These are phyloP conservation scores for Halcyon malimbica DNA, from an alignment of 2,113 vertebrate genomes.

Conservation along the genomic window DNA sequence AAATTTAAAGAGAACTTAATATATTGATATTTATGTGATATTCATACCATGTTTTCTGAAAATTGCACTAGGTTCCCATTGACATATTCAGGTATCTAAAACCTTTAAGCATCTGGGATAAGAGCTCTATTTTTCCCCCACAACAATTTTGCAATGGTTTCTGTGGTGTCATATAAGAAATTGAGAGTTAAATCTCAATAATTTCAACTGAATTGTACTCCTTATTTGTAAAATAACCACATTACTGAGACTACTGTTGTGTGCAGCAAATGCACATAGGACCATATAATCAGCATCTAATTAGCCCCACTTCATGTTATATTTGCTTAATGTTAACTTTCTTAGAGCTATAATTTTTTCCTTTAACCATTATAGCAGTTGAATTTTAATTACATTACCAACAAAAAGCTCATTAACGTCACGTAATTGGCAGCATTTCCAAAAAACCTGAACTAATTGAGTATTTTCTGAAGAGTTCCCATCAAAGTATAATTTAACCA, in stretches of 20 bases:
- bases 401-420: conserved; percentile 84
- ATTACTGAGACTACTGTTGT: conserved; percentile 70
- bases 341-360: conserved; percentile 74
- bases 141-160: neutral
- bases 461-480: conserved; percentile 84
- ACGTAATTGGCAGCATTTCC: conserved; percentile 81
- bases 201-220: conserved; percentile 34
- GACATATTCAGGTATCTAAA: neutral
- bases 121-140: neutral
- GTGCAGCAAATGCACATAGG: conserved; percentile 66
- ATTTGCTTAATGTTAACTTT: conserved; percentile 79
- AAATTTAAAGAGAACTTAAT: neutral
- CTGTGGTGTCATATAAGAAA: neutral
- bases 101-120: neutral
- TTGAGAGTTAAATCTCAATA: neutral
- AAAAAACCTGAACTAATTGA: conserved; percentile 84
- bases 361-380: conserved; percentile 80
- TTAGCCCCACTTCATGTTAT: conserved; percentile 77
- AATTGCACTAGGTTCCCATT: neutral
- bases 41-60: neutral
- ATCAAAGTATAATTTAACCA: conserved; percentile 86
- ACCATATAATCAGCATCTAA: conserved; percentile 76
- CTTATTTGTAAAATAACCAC: conserved; percentile 59
- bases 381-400: conserved; percentile 85
- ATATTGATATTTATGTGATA: neutral